Conservation (phyloP, 30 jellyfish, hydroid and myxozoan species). For the Clytia hemisphaerica region DNA sequence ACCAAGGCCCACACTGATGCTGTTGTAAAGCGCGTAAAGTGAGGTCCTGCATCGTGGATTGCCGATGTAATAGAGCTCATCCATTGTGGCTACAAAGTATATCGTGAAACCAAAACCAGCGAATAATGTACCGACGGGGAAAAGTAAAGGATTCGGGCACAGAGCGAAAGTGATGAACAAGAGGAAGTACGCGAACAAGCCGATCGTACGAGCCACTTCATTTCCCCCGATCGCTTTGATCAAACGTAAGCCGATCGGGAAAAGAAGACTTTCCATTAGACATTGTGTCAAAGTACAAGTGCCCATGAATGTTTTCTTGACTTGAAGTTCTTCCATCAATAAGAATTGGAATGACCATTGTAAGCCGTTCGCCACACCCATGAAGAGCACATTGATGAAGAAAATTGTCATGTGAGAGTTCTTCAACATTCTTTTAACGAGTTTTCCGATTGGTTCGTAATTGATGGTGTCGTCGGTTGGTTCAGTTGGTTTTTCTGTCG, state of each 20-base stretch:
- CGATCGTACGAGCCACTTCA: constrained; percentile 10
- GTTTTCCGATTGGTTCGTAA: neutral
- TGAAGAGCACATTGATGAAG: constrained; percentile 8
- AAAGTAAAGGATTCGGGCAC: neutral
- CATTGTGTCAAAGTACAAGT: constrained; percentile 16
- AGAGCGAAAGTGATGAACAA: neutral
- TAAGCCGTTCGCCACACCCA: constrained; percentile 22
- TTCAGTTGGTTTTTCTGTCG: neutral
- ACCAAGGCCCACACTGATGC: constrained; percentile 12
- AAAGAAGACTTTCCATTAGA: constrained; percentile 6
- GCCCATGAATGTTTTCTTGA: constrained; percentile 16
- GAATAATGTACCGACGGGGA: neutral
- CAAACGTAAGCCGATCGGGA: constrained; percentile 8
- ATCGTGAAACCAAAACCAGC: constrained; percentile 11
- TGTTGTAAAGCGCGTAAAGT: constrained; percentile 20
- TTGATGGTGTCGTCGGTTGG: neutral
- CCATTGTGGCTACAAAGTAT: constrained; percentile 11
- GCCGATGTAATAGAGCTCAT: constrained; percentile 18
- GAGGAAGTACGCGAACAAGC: constrained; percentile 11
- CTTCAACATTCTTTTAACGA: neutral
- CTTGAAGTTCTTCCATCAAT: constrained; percentile 23
- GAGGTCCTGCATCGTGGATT: constrained; percentile 17
- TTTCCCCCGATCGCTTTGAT: constrained; percentile 17
- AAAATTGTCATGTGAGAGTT: constrained; percentile 10
- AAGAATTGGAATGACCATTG: constrained; percentile 37